Evolutionary conservation across 2,888 invertebrate species (phyloP).

Genomic region (Pandemis cinnamomeana): DNA sequence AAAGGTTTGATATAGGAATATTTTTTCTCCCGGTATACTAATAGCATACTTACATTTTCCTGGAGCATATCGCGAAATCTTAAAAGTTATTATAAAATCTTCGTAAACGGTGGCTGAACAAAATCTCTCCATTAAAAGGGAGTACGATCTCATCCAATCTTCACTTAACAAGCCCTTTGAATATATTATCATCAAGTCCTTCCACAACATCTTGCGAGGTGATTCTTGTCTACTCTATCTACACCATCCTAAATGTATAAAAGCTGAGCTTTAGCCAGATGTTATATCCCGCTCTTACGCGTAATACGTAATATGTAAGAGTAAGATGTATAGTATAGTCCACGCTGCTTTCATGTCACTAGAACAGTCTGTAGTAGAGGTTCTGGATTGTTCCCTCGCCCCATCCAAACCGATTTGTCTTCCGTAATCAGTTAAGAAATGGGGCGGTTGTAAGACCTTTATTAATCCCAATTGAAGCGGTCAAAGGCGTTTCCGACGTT

Average conservation of each 20-base stretch:
- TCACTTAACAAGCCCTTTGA: constrained; percentile 10
- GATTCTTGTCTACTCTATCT: neutral
- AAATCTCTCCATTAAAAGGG: neutral
- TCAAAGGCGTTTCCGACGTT: constrained; percentile 63
- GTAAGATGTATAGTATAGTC: neutral
- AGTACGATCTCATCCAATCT: constrained; percentile 3
- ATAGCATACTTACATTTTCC: neutral
- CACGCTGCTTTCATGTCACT: neutral
- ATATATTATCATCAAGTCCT: constrained; percentile 23
- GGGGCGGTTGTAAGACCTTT: constrained; percentile 63
- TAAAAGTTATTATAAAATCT: neutral
- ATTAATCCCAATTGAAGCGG: constrained; percentile 77
- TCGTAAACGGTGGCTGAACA: neutral
- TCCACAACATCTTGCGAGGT: constrained; percentile 4
- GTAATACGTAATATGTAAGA: neutral
- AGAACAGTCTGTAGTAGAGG: constrained; percentile 12
- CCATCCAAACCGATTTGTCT: constrained; percentile 66
- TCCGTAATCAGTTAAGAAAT: constrained; percentile 70
- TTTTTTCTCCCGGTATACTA: too few relatives aligned
- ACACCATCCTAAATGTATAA: neutral
- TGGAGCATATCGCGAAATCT: neutral
- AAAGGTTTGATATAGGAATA: neutral
- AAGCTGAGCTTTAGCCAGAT: neutral
- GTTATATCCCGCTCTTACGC: neutral
- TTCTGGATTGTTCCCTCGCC: constrained; percentile 49